Percentiles rank a stretch among this genome's conserved stretches.
phyloP scores from a whole-genome alignment of 2,888 invertebrate species.

The Meganola albula region DNA sequence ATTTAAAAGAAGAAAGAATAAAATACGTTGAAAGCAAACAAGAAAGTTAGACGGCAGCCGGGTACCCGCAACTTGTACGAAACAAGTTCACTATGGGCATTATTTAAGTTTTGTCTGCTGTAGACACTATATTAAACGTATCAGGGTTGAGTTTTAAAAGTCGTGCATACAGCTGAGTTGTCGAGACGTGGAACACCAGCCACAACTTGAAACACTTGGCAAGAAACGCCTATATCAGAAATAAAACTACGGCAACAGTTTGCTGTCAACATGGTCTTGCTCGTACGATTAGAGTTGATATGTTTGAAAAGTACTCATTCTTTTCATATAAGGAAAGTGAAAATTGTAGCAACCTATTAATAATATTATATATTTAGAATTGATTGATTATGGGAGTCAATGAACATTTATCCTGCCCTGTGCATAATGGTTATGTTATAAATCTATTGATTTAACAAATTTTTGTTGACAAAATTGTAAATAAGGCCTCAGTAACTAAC shows the following conservation, averaged over 20 bases:
- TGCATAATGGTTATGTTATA: no score
- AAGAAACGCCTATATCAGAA: slow-evolving; percentile 60
- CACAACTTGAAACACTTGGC: slow-evolving; percentile 56
- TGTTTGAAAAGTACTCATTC: slow-evolving; percentile 30
- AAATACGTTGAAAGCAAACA: slow-evolving; percentile 58
- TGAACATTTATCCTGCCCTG: no score
- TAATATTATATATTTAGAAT: no score
- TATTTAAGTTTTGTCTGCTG: slow-evolving; percentile 62
- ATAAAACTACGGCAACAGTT: slow-evolving; percentile 71
- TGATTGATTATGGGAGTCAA: no score
- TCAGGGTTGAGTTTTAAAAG: slow-evolving; percentile 63
- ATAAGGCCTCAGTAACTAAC: neutral
- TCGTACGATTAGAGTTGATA: slow-evolving; percentile 33
- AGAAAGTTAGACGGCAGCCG: slow-evolving; percentile 54
- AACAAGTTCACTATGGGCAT: slow-evolving; percentile 65
- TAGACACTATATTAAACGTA: slow-evolving; percentile 63
- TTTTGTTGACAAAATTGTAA: no score
- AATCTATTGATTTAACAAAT: no score
- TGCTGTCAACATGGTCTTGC: slow-evolving; percentile 31
- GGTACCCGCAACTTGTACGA: slow-evolving; percentile 41
- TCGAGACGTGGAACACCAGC: slow-evolving; percentile 62
- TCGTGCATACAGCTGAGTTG: slow-evolving; percentile 49
- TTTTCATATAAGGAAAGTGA: no score
- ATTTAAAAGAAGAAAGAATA: slow-evolving; percentile 59
- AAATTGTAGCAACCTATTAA: no score